phyloP scores from a whole-genome alignment of 2,797 vertebrate species.

The Florisuga fusca region DNA sequence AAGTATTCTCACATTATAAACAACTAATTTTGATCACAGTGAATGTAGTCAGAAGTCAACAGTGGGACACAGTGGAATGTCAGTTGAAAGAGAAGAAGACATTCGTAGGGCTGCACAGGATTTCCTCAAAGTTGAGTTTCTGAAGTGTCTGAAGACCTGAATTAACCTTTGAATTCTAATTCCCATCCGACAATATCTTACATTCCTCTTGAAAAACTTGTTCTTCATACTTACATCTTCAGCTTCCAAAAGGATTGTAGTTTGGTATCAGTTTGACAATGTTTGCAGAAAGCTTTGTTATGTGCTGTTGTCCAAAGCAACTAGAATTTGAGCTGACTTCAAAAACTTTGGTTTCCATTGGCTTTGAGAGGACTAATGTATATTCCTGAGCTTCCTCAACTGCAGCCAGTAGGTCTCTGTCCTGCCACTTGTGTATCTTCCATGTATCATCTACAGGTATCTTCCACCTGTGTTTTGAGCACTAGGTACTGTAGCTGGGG shows the following conservation, averaged over 20 bases:
- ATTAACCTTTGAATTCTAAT: not conserved
- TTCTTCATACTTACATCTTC: not conserved
- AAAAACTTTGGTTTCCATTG: not conserved
- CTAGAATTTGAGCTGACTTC: not conserved
- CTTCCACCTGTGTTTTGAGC: not conserved
- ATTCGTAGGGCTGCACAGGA: not conserved
- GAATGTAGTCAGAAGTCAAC: not conserved
- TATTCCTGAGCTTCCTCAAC: not conserved
- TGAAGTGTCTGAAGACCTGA: not conserved
- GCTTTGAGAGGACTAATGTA: not conserved
- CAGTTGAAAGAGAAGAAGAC: not conserved
- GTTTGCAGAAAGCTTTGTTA: slow-evolving; percentile 11
- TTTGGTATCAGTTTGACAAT: not conserved
- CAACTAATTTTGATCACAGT: not conserved
- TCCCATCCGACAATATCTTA: not conserved
- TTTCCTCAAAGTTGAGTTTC: not conserved
- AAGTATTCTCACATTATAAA: not conserved
- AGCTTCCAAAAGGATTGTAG: not conserved
- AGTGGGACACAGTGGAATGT: not conserved
- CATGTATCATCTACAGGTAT: not conserved
- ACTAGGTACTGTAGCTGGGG: not conserved
- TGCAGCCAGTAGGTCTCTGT: not conserved
- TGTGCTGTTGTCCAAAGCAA: not conserved
- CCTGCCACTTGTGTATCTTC: not conserved
- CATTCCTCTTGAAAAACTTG: not conserved